phyloP scores from a whole-genome alignment of 2,113 vertebrate genomes.

The Sander lucioperca region DNA sequence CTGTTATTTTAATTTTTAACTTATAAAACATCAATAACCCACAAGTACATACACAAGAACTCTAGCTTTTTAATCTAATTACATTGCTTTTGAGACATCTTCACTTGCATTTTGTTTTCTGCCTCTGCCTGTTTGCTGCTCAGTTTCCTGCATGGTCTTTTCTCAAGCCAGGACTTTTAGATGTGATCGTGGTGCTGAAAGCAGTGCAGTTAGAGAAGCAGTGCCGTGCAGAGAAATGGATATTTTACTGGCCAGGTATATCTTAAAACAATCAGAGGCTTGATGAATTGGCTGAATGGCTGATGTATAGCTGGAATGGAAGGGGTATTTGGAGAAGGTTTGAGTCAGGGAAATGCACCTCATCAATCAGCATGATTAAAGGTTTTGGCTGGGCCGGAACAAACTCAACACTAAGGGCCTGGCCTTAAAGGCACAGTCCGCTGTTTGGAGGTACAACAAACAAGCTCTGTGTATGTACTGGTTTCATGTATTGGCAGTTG shows the following conservation, averaged over 20 bases:
- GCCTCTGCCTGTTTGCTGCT: background rate
- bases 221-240: conserved; percentile 71
- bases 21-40: too few species aligned
- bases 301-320: conserved; percentile 76
- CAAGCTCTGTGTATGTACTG: background rate
- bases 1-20: background rate
- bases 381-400: conserved; percentile 74
- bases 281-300: conserved; percentile 76
- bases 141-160: background rate
- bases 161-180: conserved; percentile 1
- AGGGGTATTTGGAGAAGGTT: conserved; percentile 76
- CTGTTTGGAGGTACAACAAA: conserved; percentile 24
- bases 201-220: conserved; percentile 33
- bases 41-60: background rate
- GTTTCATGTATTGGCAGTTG: conserved; percentile 8
- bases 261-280: conserved; percentile 78
- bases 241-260: conserved; percentile 78
- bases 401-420: conserved; percentile 68
- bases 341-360: conserved; percentile 80
- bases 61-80: background rate
- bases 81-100: background rate
- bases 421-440: conserved; percentile 71
- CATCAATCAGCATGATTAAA: conserved; percentile 82
- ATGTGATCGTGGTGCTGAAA: conserved; percentile 37
- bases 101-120: background rate